phyloP scores from a whole-genome alignment of 2,113 vertebrate species.

The Polypterus bichir region DNA sequence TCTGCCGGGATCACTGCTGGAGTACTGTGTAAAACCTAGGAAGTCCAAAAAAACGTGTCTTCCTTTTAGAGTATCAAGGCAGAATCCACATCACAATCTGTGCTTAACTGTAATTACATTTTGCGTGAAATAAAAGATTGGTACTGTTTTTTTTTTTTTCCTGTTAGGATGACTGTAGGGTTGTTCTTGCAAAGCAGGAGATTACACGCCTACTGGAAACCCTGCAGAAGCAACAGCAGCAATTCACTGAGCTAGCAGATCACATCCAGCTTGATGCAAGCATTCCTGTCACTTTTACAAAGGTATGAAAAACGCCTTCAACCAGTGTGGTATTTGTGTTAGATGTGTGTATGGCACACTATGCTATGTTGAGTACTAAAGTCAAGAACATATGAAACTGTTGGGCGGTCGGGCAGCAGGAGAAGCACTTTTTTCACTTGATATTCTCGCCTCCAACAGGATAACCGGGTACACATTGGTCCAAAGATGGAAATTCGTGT shows the following conservation, averaged over 20 bases:
- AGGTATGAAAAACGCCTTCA: slow-evolving; percentile 48
- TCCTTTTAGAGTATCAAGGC: too few species aligned
- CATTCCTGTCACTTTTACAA: slow-evolving; percentile 95
- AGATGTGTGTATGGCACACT: too few species aligned
- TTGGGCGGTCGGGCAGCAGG: too few species aligned
- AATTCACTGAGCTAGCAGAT: slow-evolving; percentile 91
- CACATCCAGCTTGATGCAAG: slow-evolving; percentile 88
- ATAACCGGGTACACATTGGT: slow-evolving; percentile 95
- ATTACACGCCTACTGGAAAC: slow-evolving; percentile 86
- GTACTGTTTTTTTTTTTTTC: slow-evolving; percentile 1
- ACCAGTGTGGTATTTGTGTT: too few species aligned
- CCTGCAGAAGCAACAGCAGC: slow-evolving; percentile 92
- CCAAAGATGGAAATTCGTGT: slow-evolving; percentile 98
- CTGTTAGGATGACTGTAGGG: slow-evolving; percentile 84
- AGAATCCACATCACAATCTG: too few species aligned
- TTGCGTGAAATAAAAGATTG: too few species aligned
- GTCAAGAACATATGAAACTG: too few species aligned
- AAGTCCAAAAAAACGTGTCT: too few species aligned
- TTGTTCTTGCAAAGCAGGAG: slow-evolving; percentile 89
- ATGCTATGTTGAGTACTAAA: too few species aligned
- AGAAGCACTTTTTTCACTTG: not conserved
- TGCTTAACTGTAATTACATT: too few species aligned
- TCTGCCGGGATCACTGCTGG: too few species aligned
- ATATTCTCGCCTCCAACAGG: slow-evolving; percentile 45
- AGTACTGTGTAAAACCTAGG: too few species aligned